A percentile compares a stretch with the other conserved stretches of the same genome.
Conservation (phyloP, 1,140 invertebrate species). For the Cydia splendana region DNA sequence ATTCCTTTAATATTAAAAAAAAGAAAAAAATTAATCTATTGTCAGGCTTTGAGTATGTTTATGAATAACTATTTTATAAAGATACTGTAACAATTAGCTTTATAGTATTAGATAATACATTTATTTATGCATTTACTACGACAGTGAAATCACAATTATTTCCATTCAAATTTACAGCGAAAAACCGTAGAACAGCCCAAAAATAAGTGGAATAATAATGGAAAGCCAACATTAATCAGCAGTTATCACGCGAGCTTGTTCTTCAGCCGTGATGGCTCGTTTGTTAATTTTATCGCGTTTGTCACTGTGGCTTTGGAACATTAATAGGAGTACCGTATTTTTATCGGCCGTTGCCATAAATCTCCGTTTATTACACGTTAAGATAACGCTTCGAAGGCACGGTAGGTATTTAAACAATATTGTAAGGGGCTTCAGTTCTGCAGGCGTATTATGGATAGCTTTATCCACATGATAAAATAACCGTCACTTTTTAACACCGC, state of each 20-base stretch:
- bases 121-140: neutral
- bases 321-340: conserved; percentile 32
- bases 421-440: too few species aligned
- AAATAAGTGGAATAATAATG: conserved; percentile 34
- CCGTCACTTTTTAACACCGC: too few species aligned
- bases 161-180: conserved; percentile 1
- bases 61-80: too few species aligned
- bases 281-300: conserved; percentile 33
- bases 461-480: too few species aligned
- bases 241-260: conserved; percentile 43
- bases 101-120: too few species aligned
- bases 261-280: conserved; percentile 36
- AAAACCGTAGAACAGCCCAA: conserved; percentile 5
- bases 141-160: neutral
- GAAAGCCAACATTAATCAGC: conserved; percentile 43
- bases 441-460: too few species aligned
- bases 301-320: conserved; percentile 24
- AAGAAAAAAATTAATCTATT: too few species aligned
- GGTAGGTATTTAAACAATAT: conserved; percentile 5
- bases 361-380: conserved; percentile 28
- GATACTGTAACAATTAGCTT: too few species aligned
- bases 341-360: conserved; percentile 23
- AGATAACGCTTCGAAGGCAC: conserved; percentile 27
- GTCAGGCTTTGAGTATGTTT: too few species aligned
- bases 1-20: too few species aligned